Conservation (phyloP, 2,113 vertebrate species). For the Rhipidura dahli region DNA sequence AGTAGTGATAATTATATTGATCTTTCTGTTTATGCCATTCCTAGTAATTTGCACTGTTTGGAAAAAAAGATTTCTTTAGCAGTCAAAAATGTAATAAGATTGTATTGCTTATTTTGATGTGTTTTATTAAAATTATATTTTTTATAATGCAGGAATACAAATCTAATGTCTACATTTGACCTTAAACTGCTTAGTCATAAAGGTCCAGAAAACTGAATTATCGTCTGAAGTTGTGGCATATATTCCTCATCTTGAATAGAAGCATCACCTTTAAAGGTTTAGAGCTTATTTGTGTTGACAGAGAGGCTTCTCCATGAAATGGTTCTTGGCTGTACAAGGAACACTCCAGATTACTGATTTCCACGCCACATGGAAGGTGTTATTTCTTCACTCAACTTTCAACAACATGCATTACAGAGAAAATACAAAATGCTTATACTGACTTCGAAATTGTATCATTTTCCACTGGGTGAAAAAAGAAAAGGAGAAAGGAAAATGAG, state of each 20-base stretch:
- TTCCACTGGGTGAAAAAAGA: neutral
- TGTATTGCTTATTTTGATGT: neutral
- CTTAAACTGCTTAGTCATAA: neutral
- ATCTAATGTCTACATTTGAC: neutral
- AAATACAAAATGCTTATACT: neutral
- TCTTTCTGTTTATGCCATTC: neutral
- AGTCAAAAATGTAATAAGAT: neutral
- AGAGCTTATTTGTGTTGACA: neutral
- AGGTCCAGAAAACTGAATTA: neutral
- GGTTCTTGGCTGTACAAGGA: neutral
- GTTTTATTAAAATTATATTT: neutral
- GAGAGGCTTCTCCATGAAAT: neutral
- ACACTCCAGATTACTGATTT: neutral
- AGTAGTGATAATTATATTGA: neutral
- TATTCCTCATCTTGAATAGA: neutral
- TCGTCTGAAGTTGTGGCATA: neutral
- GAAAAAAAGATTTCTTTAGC: neutral
- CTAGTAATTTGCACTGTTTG: neutral
- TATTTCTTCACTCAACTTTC: neutral
- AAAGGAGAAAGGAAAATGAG: neutral
- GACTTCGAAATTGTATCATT: neutral
- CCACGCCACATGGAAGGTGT: neutral
- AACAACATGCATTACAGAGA: neutral
- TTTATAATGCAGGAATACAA: neutral
- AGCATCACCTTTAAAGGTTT: neutral